Base-by-base conservation (phyloP, 2,113 vertebrate genomes). In the Bubalus kerabau region DNA sequence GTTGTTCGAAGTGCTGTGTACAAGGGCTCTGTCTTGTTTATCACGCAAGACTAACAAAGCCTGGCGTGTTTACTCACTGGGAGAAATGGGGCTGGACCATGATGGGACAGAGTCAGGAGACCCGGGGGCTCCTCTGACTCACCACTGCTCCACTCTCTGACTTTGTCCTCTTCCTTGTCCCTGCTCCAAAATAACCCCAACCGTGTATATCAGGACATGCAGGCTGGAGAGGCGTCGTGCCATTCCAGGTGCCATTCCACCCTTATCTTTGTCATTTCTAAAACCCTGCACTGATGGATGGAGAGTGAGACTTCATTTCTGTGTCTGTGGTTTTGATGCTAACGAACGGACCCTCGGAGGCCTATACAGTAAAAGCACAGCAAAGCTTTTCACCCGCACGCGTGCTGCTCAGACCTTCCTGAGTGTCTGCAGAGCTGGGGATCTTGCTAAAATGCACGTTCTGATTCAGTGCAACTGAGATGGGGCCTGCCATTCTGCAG, bases 11-110 rank as follows among this genome's bases (percentile, higher is more conserved):
- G 93, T 23, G 26, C 90, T 57, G 71, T 78, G 91, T 60, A 83
- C 26, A 50, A 82, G 87, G 0, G 43, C 9, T 56, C 95, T n/a
- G 86, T 52, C 32, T 46, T 97, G 98, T 97, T 98, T 97, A 97
- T 91, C 52, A 0, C 2, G 71, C 8, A 32, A 94, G 76, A 95
- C 78, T 97, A 95, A 97, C 96, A 88, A 60, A 90, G 67, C 16
- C 7, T 2, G 84, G 89, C 3, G 0, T 98, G 98, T 97, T 97
- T 97, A 97, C 50, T 90, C 54, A 0, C 60, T 57, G n/a, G 89
- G 56, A 90, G 83, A 30, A 54, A 84, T 1, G 4, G 0, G 93
- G 86, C 95, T 81, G 85, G 5, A 19, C 19, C 60, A n/a, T 0
- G 52, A 46, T 9, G 48, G 85, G 14, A 36, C 83, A n/a, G 86